Evolutionary conservation across 2,113 vertebrate genomes (phyloP), one percentile per base, ranked within the genome.

Genomic region (Chamaetylas fuelleborni): DNA sequence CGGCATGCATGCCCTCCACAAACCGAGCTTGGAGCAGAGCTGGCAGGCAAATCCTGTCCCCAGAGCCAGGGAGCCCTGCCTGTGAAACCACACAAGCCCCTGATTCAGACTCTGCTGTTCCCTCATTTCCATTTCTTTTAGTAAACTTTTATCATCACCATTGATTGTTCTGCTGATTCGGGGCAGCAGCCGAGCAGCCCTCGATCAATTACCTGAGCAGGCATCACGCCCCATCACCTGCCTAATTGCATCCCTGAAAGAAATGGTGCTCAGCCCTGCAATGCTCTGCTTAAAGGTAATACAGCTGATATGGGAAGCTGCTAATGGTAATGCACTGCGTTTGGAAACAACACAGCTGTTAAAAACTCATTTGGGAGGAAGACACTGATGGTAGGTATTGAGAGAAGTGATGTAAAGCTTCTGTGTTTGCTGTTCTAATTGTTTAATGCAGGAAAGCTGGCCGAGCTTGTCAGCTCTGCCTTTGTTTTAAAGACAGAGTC

Each of bases 341-440:
- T 65, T 61, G 8, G 5, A 81, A 93, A 87, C 40, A 80, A 19
- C 78, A 84, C 42, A 79, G 81, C 90, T 73, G 74, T 82, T 95
- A 95, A 95, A 95, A 90, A 66, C 70, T 76, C 83, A 64, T 79
- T 81, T 2, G 7, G 71, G 79, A 95, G 76, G 81, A 78, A 90
- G 81, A 51, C 19, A 28, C 58, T 58, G 60, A 62, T 6, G 29
- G 14, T 24, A 28, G 56, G n/a, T 69, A 81, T 72, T 79, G 92
- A 90, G 86, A 79, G 54, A 65, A 82, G 69, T 66, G 92, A 89
- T 86, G 83, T 26, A 90, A 83, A 62, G 67, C 83, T 83, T 80
- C 53, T 40, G 56, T 80, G 57, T 58, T 91, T 80, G 69, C 74
- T 65, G 40, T 57, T 77, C 45, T 92, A 26, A 77, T 86, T 82